Conservation (phyloP, 2,888 invertebrate genomes). For the Diarsia mendica region DNA sequence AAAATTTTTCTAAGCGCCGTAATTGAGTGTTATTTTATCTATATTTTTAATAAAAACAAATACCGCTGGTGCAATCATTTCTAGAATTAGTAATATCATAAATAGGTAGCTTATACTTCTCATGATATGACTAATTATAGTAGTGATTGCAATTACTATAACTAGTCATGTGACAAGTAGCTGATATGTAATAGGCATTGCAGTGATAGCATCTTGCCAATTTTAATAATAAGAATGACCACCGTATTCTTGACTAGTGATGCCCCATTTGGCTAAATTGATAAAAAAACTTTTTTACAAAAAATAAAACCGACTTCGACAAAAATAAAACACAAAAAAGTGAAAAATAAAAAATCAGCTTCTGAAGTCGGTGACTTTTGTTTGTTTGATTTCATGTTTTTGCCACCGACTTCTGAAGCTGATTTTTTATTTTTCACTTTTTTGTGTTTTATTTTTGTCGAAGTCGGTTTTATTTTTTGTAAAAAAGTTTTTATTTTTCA, state of each 20-base stretch:
- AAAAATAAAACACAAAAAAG: no score
- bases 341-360: no score
- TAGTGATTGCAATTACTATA: conserved; percentile 16
- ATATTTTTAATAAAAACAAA: conserved; percentile 15
- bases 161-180: conserved; percentile 9
- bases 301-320: no score
- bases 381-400: no score
- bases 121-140: no score
- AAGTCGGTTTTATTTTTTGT: no score
- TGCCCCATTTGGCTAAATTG: background rate
- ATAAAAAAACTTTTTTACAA: no score
- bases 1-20: conserved; percentile 17
- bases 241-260: background rate
- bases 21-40: conserved; percentile 29
- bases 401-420: no score
- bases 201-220: conserved; percentile 39
- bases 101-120: background rate
- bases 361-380: no score
- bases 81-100: conserved; percentile 13
- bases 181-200: background rate
- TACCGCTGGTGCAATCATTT: conserved; percentile 33
- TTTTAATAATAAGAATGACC: conserved; percentile 25
- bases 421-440: no score
- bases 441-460: no score
- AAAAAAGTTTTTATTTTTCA: no score